Percentiles rank a stretch among this genome's conserved stretches.
phyloP scores from a whole-genome alignment of 2,888 invertebrate genomes.

The Hirtodrosophila confusa region DNA sequence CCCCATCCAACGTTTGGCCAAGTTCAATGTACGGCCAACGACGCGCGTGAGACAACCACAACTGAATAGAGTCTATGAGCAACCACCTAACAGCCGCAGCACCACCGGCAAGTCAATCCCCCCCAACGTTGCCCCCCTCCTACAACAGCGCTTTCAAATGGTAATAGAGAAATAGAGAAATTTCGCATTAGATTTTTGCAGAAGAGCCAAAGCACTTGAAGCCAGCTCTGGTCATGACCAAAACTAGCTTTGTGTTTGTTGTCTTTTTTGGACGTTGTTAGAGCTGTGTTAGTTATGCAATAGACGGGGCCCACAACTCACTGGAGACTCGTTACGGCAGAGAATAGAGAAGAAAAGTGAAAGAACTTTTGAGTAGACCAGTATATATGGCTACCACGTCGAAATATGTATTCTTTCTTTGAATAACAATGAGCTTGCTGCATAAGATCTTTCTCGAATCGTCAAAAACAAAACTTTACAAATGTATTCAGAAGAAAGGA shows the following conservation, averaged over 20 bases:
- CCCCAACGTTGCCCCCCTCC: background rate
- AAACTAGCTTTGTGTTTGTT: constrained; percentile 41
- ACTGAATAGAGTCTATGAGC: constrained; percentile 30
- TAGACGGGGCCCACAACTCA: constrained; percentile 16
- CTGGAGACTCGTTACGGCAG: constrained; percentile 45
- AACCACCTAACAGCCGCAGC: constrained; percentile 24
- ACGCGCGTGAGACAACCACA: constrained; percentile 50
- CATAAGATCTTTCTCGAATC: background rate
- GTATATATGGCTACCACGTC: background rate
- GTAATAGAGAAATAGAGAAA: constrained; percentile 74
- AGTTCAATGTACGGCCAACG: constrained; percentile 74
- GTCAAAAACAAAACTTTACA: too few relatives aligned
- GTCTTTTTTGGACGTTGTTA: constrained; percentile 21
- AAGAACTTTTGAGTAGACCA: constrained; percentile 48
- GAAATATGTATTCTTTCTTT: constrained; percentile 1
- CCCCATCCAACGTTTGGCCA: constrained; percentile 57
- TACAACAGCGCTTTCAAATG: constrained; percentile 36
- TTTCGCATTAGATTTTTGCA: constrained; percentile 76
- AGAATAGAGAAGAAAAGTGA: constrained; percentile 70
- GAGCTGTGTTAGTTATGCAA: constrained; percentile 44
- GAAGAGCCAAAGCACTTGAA: constrained; percentile 29
- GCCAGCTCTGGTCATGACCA: constrained; percentile 37
- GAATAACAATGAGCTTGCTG: constrained; percentile 29
- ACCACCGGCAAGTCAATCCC: background rate
- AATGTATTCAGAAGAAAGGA: too few relatives aligned